Percentiles rank a stretch among this genome's conserved stretches.
Conservation (phyloP, 2,113 vertebrate species). For the Lophius piscatorius region DNA sequence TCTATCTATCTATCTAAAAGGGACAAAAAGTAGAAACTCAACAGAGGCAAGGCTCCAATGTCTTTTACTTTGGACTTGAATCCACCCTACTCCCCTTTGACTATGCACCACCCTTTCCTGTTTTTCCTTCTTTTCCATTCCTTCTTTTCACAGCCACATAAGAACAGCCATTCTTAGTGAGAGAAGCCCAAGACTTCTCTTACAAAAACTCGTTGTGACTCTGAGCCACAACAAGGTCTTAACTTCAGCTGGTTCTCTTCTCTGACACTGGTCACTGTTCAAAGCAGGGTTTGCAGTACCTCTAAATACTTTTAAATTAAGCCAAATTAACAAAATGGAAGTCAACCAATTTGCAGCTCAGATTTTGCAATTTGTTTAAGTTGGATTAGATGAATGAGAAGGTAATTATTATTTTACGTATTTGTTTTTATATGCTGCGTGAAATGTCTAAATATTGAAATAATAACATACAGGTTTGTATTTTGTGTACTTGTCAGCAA, state of each 20-base stretch:
- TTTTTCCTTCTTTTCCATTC: slow-evolving; percentile 73
- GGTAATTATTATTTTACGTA: too few species aligned
- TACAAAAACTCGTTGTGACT: slow-evolving; percentile 45
- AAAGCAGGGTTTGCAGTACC: slow-evolving; percentile 29
- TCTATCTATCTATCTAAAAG: too few species aligned
- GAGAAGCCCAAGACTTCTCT: slow-evolving; percentile 17
- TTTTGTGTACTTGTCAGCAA: too few species aligned
- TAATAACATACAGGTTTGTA: too few species aligned
- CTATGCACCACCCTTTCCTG: slow-evolving; percentile 68
- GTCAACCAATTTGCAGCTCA: neutral
- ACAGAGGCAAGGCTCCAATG: slow-evolving; percentile 10
- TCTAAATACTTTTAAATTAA: slow-evolving; percentile 33
- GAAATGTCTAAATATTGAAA: too few species aligned
- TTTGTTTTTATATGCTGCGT: too few species aligned
- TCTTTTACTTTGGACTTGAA: slow-evolving; percentile 29
- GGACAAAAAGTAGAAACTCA: neutral
- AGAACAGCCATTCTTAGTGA: slow-evolving; percentile 45
- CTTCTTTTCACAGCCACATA: slow-evolving; percentile 44
- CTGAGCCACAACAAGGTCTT: slow-evolving; percentile 31
- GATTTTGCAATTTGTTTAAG: slow-evolving; percentile 6
- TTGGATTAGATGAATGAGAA: too few species aligned
- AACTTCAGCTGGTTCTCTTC: slow-evolving; percentile 14
- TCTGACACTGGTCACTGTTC: slow-evolving; percentile 40
- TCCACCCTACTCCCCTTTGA: slow-evolving; percentile 31
- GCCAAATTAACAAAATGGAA: too few species aligned